Conservation (phyloP, 2,888 invertebrate genomes). For the Brassicogethes aeneus region DNA sequence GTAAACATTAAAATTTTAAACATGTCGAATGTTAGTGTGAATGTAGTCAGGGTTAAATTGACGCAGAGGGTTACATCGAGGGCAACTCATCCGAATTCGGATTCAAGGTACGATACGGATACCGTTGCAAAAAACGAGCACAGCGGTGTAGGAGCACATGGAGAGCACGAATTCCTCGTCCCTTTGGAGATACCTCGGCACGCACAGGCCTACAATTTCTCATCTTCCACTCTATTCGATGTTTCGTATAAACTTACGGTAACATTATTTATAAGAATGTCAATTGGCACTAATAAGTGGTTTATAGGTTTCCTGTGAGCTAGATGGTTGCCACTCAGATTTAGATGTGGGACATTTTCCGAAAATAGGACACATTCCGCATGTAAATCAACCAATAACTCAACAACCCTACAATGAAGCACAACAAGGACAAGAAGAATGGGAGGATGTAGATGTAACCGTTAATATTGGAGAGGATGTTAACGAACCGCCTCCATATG, state of each 20-base stretch:
- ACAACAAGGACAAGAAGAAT: too few species aligned
- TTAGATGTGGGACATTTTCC: background rate
- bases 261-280: background rate
- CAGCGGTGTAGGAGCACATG: background rate
- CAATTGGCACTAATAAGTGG: background rate
- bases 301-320: background rate
- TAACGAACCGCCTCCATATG: background rate
- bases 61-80: background rate
- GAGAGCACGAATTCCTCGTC: background rate
- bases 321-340: background rate
- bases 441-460: background rate
- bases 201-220: background rate
- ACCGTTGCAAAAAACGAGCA: background rate
- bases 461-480: background rate
- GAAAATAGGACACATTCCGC: background rate
- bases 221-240: background rate
- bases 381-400: too few species aligned
- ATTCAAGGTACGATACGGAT: background rate
- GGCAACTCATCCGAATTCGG: background rate
- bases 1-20: background rate
- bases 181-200: background rate
- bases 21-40: background rate
- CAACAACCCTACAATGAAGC: too few species aligned
- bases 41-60: background rate
- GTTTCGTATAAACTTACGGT: background rate